These are phyloP conservation scores for Lottia scabra DNA, from an alignment of 2,888 invertebrate species.

Conservation along the genomic window DNA sequence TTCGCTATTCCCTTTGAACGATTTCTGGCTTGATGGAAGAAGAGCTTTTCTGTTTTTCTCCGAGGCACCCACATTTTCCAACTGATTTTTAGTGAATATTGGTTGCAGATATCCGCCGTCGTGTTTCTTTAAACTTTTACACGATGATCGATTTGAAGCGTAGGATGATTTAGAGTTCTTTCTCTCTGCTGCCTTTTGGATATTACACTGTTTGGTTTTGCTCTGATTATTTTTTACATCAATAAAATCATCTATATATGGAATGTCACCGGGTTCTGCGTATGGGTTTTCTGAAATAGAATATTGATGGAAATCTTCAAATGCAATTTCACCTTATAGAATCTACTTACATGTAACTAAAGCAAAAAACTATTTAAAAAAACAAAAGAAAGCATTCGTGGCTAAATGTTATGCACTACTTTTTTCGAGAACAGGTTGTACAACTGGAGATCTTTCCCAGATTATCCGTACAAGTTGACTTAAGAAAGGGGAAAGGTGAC, in stretches of 20 bases:
- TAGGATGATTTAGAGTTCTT: conserved; percentile 11
- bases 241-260: conserved; percentile 10
- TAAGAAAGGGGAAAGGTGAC: too few species aligned
- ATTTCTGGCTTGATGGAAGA: background rate
- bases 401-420: too few species aligned
- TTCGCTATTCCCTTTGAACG: background rate
- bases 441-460: too few species aligned
- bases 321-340: too few species aligned
- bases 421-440: too few species aligned
- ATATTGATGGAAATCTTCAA: background rate
- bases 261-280: conserved; percentile 26
- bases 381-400: too few species aligned
- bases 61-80: background rate
- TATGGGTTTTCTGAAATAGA: conserved; percentile 25
- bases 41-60: background rate
- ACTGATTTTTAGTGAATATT: background rate
- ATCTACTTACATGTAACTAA: too few species aligned
- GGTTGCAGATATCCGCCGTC: background rate
- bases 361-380: too few species aligned
- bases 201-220: conserved; percentile 6
- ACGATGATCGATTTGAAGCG: background rate
- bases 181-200: background rate
- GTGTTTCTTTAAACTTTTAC: background rate
- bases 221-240: background rate
- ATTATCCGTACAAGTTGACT: too few species aligned